phyloP scores from a whole-genome alignment of 2,113 vertebrate genomes.

The Hydrolagus affinis region DNA sequence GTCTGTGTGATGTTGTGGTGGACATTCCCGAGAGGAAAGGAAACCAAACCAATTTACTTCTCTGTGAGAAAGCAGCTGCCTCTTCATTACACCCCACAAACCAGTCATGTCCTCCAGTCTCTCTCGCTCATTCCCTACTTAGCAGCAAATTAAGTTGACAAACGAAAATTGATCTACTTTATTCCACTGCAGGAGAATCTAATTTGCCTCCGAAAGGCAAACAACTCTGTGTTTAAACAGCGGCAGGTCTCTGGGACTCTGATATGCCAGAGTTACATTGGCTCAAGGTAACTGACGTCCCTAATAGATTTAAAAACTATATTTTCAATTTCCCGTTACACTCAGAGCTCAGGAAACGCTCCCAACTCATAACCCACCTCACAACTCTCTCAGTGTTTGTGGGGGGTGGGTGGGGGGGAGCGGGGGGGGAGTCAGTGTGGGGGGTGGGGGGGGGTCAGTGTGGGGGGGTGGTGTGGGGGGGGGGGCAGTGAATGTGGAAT shows the following conservation, averaged over 20 bases:
- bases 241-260: background rate
- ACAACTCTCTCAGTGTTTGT: no score
- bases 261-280: background rate
- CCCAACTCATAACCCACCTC: no score
- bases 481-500: background rate
- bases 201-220: constrained; percentile 10
- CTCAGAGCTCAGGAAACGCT: background rate
- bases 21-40: background rate
- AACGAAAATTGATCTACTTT: constrained; percentile 24
- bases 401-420: background rate
- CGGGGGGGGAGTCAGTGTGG: background rate
- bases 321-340: background rate
- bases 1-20: background rate
- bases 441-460: background rate
- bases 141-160: constrained; percentile 15
- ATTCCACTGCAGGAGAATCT: constrained; percentile 1
- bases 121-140: constrained; percentile 2
- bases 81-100: background rate
- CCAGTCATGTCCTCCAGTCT: background rate
- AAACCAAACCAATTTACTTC: background rate
- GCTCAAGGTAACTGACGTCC: background rate
- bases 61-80: background rate
- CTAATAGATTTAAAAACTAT: background rate
- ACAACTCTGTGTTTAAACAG: background rate
- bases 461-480: background rate